Evolutionary conservation across 2,888 invertebrate species (phyloP).

Genomic region (Esperia sulphurella): DNA sequence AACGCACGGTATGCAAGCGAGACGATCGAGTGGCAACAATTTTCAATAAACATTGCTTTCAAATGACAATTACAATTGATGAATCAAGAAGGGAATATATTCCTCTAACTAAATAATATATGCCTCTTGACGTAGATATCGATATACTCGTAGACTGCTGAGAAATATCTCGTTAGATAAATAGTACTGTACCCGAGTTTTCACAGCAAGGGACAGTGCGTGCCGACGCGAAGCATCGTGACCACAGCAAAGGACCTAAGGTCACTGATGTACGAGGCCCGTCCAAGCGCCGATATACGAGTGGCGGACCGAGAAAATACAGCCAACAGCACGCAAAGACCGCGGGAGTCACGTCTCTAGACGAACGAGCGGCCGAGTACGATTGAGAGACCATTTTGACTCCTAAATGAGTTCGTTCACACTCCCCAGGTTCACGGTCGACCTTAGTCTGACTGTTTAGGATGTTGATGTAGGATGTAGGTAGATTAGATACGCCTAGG

Average conservation of each 20-base stretch:
- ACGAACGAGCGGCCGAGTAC: constrained; percentile 37
- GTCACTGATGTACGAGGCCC: constrained; percentile 38
- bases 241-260: constrained; percentile 25
- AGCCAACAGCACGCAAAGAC: constrained; percentile 32
- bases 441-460: constrained; percentile 33
- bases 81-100: too few species aligned
- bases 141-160: too few species aligned
- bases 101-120: too few species aligned
- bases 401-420: constrained; percentile 74
- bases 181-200: constrained; percentile 11
- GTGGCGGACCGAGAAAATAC: constrained; percentile 43
- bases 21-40: too few species aligned
- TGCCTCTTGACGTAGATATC: too few species aligned
- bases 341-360: constrained; percentile 51
- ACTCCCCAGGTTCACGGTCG: constrained; percentile 56
- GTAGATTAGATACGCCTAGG: constrained; percentile 18
- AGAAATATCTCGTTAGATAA: too few species aligned
- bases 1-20: too few species aligned
- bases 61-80: too few species aligned
- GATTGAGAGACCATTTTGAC: constrained; percentile 58
- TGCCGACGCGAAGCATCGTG: constrained; percentile 36
- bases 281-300: constrained; percentile 42
- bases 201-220: constrained; percentile 26
- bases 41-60: too few species aligned
- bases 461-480: constrained; percentile 52